Base-by-base conservation (phyloP, 2,888 invertebrate species). In the Halictus ligatus region DNA sequence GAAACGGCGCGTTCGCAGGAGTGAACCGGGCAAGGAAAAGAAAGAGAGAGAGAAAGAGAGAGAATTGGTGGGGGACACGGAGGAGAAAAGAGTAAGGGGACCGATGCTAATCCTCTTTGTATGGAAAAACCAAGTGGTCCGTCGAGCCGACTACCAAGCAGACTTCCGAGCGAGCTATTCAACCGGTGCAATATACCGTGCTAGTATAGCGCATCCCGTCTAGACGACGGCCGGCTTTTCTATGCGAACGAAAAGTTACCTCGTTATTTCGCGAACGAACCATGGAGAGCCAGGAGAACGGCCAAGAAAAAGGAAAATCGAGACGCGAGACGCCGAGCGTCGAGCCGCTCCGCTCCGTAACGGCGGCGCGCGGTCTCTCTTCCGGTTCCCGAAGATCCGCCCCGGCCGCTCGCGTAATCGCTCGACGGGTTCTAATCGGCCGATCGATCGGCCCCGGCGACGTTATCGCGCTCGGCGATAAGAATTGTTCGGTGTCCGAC, bases 191-290 rank as follows among this genome's bases (percentile, higher is more conserved):
- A 89, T 90, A 91, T 91, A 86, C 84, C 91, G 89, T 91, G 86
- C 89, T 89, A 89, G 89, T 90, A 90, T 85, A 87, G 83, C 54
- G 85, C 87, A 88, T 89, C 91, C 89, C 91, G 91, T 91, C 91
- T 91, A 91, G 91, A 91, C 91, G 91, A 83, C 79, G 79, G 64
- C 18, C 73, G 84, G 80, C 86, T 81, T 85, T 85, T 89, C 83
- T 83, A 86, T 72, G 71, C 79, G 82, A 75, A 80, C 80, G 86
- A 91, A 89, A 91, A 91, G 86, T 91, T 91, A 89, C 86, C 91
- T 91, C 90, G 90, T 91, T 88, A 91, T 88, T 86, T 88, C 84
- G 85, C 79, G 86, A 83, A 86, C 86, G 82, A 64, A 58, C 76
- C 81, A 29, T 50, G 74, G 72, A 81, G 77, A 73, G 60, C 46